Evolutionary conservation across 2,113 vertebrate species (phyloP).

Genomic region (Stigmatopora nigra): DNA sequence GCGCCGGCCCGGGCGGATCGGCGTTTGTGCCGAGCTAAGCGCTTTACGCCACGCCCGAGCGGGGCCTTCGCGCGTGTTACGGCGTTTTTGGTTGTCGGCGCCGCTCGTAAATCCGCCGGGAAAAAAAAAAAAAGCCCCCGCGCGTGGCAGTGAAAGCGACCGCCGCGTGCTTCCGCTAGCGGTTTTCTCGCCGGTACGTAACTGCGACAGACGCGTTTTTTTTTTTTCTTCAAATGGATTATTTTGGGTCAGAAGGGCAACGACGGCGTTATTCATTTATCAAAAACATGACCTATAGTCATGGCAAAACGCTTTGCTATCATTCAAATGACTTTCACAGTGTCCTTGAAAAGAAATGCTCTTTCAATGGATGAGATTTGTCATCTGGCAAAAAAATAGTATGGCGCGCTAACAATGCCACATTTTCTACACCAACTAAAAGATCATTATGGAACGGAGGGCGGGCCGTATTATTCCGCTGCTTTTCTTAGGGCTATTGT

Average conservation of each 20-base stretch:
- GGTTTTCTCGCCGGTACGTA: slow-evolving; percentile 40
- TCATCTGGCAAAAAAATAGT: too few relatives aligned
- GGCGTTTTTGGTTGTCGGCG: slow-evolving; percentile 6
- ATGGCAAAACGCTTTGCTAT: too few relatives aligned
- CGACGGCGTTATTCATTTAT: too few relatives aligned
- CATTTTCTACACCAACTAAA: too few relatives aligned
- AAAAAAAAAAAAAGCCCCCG: neutral
- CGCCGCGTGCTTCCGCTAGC: neutral
- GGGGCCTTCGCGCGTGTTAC: slow-evolving; percentile 8
- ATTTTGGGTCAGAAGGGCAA: slow-evolving; percentile 13
- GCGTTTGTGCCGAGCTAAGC: slow-evolving; percentile 62
- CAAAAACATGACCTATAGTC: too few relatives aligned
- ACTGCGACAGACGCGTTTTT: slow-evolving; percentile 65
- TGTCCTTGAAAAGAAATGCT: too few relatives aligned
- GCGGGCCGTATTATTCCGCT: too few relatives aligned
- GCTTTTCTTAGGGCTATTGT: too few relatives aligned
- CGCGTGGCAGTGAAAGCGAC: neutral
- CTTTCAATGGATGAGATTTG: too few relatives aligned
- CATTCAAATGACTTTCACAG: too few relatives aligned
- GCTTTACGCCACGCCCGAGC: slow-evolving; percentile 34
- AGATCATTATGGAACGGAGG: too few relatives aligned
- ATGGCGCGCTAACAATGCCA: too few relatives aligned
- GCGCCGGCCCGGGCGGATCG: slow-evolving; percentile 50
- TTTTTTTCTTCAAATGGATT: slow-evolving; percentile 71
- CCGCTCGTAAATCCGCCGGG: neutral